Percentiles rank a stretch among this genome's conserved stretches.
These are phyloP conservation scores for Syndactyla subalaris DNA, from an alignment of 2,797 vertebrate genomes.

Conservation along the genomic window DNA sequence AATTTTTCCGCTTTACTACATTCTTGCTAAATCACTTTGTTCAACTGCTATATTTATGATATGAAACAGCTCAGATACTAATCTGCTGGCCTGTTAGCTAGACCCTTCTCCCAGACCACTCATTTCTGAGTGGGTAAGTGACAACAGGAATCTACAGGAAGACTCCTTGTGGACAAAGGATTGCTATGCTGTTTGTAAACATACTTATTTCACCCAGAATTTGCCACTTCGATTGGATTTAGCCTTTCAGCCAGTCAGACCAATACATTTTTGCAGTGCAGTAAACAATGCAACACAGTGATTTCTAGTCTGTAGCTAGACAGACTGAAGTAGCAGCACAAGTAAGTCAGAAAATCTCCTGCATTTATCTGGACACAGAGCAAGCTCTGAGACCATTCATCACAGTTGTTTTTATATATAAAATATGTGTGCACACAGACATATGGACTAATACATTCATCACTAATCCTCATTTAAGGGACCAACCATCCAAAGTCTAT, in stretches of 20 bases:
- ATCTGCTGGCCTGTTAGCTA: background rate
- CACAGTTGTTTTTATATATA: constrained; percentile 51
- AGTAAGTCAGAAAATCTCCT: constrained; percentile 27
- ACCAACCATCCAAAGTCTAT: background rate
- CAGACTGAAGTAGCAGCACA: constrained; percentile 66
- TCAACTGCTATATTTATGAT: background rate
- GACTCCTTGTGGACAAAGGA: background rate
- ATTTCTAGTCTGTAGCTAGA: constrained; percentile 41
- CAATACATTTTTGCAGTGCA: constrained; percentile 42
- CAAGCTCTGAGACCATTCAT: constrained; percentile 34
- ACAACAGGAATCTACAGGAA: background rate
- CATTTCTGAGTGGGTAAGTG: background rate
- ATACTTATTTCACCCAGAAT: constrained; percentile 17
- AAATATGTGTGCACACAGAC: constrained; percentile 9
- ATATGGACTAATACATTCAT: constrained; percentile 43
- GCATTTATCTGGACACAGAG: constrained; percentile 50
- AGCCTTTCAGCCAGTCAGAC: constrained; percentile 1
- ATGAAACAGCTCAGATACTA: background rate
- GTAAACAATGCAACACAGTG: constrained; percentile 52
- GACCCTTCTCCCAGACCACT: background rate
- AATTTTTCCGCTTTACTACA: background rate
- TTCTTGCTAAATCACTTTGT: constrained; percentile 5
- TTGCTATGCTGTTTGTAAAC: background rate
- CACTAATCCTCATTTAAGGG: constrained; percentile 11
- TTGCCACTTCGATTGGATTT: background rate